Base-by-base conservation (phyloP, 2,888 invertebrate species). In the Lithophane semibrunnea region DNA sequence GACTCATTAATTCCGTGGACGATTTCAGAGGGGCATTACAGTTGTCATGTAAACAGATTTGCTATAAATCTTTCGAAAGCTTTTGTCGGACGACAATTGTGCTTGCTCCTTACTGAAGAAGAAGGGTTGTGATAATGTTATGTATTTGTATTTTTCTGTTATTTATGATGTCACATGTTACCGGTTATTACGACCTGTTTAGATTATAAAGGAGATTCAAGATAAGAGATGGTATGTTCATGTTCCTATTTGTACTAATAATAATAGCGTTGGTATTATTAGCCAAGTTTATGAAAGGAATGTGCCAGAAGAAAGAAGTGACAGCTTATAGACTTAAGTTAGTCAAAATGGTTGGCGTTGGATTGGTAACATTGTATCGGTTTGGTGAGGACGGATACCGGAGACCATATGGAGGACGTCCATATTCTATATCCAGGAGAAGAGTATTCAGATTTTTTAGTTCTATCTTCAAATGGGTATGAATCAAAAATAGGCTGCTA, bases 1-100 rank as follows among this genome's bases (percentile, higher is more conserved):
- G 79, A 76, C 88, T 94, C 94, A 95, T 95, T 95, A 95, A 94
- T 95, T 92, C 93, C 84, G 86, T 87, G 87, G 90, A 88, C 87
- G 88, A 84, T 87, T 91, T 88, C 87, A 80, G 88, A 86, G 89
- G 91, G 88, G 91, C 85, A 92, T 92, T 92, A 90, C 90, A 88
- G 91, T 89, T 91, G 92, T 93, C 92, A 90, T 93, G 92, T 93
- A 90, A 90, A 92, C 91, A 92, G 92, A 92, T 92, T 93, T 90
- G 83, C 83, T 84, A 90, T 91, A 91, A 91, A 92, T 91, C 90
- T 85, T 86, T 82, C 78, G 77, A 86, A 85, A 87, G 85, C 88
- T 86, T 83, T 87, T 89, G 90, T 88, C 70, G 71, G 72, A 68
- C 67, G 60, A 85, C 86, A 83, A 86, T 86, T 79, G 83, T 60